Percentiles rank a stretch among this genome's conserved stretches.
Evolutionary conservation across 2,113 vertebrate species (phyloP).

Genomic region (Hippocampus abdominalis): DNA sequence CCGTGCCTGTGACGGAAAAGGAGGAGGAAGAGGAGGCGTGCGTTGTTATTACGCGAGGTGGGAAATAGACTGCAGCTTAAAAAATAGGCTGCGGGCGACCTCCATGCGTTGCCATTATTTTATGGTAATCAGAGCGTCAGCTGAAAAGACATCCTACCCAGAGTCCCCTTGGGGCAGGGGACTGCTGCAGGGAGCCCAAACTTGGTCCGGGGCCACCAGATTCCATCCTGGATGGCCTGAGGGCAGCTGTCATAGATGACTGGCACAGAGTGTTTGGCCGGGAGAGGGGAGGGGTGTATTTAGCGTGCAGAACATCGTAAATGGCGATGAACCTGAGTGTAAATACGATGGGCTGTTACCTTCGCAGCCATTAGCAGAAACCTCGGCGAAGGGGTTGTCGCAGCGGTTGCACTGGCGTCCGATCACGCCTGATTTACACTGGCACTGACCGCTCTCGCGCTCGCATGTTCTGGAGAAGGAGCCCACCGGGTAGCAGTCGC

Average conservation of each 20-base stretch:
- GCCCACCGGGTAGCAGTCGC: conserved; percentile 89
- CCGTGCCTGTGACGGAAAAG: conserved; percentile 74
- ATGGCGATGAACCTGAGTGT: conserved; percentile 10
- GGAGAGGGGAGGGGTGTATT: conserved; percentile 2
- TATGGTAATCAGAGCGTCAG: conserved; percentile 53
- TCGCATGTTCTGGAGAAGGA: conserved; percentile 87
- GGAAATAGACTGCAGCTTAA: conserved; percentile 23
- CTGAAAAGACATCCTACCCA: conserved; percentile 72
- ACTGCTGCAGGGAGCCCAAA: conserved; percentile 90
- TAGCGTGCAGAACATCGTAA: neutral
- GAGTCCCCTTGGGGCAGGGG: conserved; percentile 86
- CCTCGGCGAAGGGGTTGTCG: conserved; percentile 96
- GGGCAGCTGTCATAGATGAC: conserved; percentile 98
- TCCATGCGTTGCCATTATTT: conserved; percentile 44
- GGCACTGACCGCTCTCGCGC: conserved; percentile 82
- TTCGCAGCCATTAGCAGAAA: conserved; percentile 88
- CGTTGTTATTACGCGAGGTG: conserved; percentile 16
- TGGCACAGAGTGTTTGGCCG: conserved; percentile 56
- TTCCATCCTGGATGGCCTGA: conserved; percentile 83
- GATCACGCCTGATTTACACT: conserved; percentile 90
- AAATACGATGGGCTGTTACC: conserved; percentile 65
- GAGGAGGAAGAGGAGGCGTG: conserved; percentile 6
- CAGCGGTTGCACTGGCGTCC: conserved; percentile 91
- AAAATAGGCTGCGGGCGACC: conserved; percentile 39
- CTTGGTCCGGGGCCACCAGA: conserved; percentile 96